Percentiles rank a stretch among this genome's conserved stretches.
phyloP scores from a whole-genome alignment of 2,888 invertebrate genomes.

The Opisthograptis luteolata region DNA sequence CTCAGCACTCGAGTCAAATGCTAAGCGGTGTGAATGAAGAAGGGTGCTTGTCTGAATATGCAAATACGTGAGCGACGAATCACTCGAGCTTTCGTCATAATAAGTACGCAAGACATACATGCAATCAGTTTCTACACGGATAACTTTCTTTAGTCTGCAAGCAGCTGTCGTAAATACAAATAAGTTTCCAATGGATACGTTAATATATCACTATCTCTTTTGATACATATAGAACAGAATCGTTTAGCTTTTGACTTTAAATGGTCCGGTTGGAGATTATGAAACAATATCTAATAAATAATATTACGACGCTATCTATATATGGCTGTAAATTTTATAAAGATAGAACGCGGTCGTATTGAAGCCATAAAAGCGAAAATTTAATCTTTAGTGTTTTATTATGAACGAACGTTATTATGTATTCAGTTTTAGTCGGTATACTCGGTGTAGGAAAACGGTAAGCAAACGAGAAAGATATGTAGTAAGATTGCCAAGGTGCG shows the following conservation, averaged over 20 bases:
- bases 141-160: conserved; percentile 51
- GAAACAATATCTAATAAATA: conserved; percentile 30
- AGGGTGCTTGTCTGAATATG: conserved; percentile 15
- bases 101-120: conserved; percentile 32
- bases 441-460: too few species aligned
- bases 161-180: conserved; percentile 53
- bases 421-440: too few species aligned
- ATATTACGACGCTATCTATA: conserved; percentile 25
- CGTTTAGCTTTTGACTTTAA: conserved; percentile 1
- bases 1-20: conserved; percentile 18
- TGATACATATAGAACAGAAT: conserved; percentile 25
- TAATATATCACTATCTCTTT: conserved; percentile 42
- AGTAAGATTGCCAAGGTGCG: too few species aligned
- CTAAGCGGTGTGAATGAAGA: conserved; percentile 15
- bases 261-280: conserved; percentile 25
- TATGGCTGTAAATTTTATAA: conserved; percentile 28
- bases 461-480: too few species aligned
- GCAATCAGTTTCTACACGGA: conserved; percentile 43
- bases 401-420: background rate
- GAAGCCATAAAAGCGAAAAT: conserved; percentile 41
- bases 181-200: conserved; percentile 45
- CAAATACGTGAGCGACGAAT: conserved; percentile 30
- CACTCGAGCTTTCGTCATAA: conserved; percentile 41
- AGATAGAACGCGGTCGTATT: conserved; percentile 21
- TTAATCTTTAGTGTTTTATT: conserved; percentile 33